Evolutionary conservation across 1,140 invertebrate species (phyloP).

Genomic region (Macrosteles quadrilineatus): DNA sequence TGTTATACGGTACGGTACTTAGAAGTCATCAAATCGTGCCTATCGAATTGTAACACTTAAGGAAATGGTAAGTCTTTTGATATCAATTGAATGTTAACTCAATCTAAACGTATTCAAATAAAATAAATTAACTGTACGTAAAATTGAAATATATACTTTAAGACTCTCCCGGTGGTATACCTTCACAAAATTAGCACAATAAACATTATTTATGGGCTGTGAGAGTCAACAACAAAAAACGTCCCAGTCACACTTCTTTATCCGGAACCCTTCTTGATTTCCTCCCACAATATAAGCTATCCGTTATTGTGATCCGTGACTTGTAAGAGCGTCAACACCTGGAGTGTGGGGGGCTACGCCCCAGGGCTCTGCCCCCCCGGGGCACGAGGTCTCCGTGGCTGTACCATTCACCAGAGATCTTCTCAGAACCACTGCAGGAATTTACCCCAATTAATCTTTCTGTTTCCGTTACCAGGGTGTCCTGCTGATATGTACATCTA

Average conservation of each 20-base stretch:
- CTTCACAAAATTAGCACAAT: too few relatives aligned
- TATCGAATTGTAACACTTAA: too few relatives aligned
- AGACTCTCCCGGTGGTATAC: too few relatives aligned
- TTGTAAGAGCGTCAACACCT: conserved; percentile 18
- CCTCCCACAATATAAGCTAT: conserved; percentile 16
- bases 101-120: too few relatives aligned
- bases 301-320: conserved; percentile 5
- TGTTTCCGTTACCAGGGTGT: not conserved
- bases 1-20: too few relatives aligned
- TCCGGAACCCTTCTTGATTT: not conserved
- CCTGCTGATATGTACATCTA: conserved; percentile 9
- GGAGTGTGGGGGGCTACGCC: not conserved
- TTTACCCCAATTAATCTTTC: conserved; percentile 11
- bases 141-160: too few relatives aligned
- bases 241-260: not conserved
- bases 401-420: not conserved
- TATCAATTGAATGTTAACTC: too few relatives aligned
- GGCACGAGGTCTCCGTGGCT: not conserved
- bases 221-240: too few relatives aligned
- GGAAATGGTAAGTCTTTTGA: too few relatives aligned
- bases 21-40: too few relatives aligned
- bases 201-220: too few relatives aligned
- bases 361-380: not conserved
- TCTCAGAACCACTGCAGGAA: not conserved
- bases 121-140: too few relatives aligned